Base-by-base conservation (phyloP, 2,888 invertebrate species). In the Uloborus plumipes region DNA sequence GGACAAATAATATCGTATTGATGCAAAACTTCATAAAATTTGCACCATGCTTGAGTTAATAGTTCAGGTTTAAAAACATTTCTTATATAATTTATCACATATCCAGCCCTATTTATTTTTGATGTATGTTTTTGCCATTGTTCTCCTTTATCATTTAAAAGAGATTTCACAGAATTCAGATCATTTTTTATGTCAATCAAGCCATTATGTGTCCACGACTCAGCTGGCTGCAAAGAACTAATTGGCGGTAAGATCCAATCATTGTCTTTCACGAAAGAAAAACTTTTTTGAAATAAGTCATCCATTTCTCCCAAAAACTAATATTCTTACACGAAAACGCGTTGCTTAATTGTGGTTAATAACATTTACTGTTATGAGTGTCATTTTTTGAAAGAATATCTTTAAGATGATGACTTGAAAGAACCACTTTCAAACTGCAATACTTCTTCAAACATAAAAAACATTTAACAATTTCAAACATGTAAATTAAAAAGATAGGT, bases 91-190 rank as follows among this genome's bases (percentile, higher is more conserved):
- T 55, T 16, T 15, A 83, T 67, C 81, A 93, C 92, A 81, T 91
- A 90, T 1, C 93, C 93, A 0, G 95, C 93, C 3, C 93, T 93
- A 88, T 97, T 96, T 65, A 94, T 92, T 0, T 91, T 90, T 18
- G 92, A 91, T 0, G 98, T 98, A 88, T 98, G 97, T 47, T 90
- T 89, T 85, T 95, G 94, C 98, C 98, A 98, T 83, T 92, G 91
- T 61, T 92, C 91, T 85, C 93, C 92, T 86, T 93, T 94, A 87
- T 94, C 92, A 88, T 94, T 95, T 66, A 98, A 90, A 85, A 92
- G 92, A 86, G 93, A 93, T 88, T 97, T 98, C 0, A 93, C 92
- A 2, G 88, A 88, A 88, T 97, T 98, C 71, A 98, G 88, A 51
- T 92, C 90, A 0, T 88, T 88, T 75, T 84, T 84, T 26, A 82